Conservation (phyloP, 2,888 invertebrate species). For the Apamea crenata region DNA sequence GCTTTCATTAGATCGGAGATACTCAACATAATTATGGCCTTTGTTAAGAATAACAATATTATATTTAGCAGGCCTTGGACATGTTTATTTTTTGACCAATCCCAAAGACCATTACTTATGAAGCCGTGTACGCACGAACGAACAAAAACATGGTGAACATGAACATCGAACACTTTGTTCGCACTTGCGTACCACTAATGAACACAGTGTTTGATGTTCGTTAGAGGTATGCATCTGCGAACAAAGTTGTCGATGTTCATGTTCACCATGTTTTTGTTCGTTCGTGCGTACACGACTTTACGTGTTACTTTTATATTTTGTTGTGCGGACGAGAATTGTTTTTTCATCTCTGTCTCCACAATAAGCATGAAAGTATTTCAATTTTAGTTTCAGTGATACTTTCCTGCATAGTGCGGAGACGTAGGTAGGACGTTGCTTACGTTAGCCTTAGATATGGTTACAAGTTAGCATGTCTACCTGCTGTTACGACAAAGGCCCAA, state of each 20-base stretch:
- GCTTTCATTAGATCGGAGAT: conserved; percentile 38
- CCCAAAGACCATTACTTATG: too few relatives aligned
- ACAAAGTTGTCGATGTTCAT: too few relatives aligned
- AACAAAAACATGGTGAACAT: too few relatives aligned
- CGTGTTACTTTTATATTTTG: neutral
- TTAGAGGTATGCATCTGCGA: too few relatives aligned
- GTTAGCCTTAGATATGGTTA: too few relatives aligned
- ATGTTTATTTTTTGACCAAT: conserved; percentile 1
- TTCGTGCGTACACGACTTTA: too few relatives aligned
- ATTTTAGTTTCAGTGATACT: neutral
- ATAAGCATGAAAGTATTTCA: neutral
- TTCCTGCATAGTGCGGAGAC: neutral
- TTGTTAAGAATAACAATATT: conserved; percentile 32
- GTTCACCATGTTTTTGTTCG: too few relatives aligned
- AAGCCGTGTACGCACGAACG: too few relatives aligned
- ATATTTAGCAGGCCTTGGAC: neutral
- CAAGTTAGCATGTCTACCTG: neutral
- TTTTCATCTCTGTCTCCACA: neutral
- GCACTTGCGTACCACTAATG: too few relatives aligned
- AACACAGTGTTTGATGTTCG: too few relatives aligned
- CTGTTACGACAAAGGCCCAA: neutral
- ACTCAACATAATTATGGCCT: conserved; percentile 16
- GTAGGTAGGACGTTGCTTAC: too few relatives aligned
- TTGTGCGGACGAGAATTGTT: neutral
- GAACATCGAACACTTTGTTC: too few relatives aligned